These are phyloP conservation scores for Myodes glareolus DNA, from an alignment of 2,113 vertebrate species.

Conservation along the genomic window DNA sequence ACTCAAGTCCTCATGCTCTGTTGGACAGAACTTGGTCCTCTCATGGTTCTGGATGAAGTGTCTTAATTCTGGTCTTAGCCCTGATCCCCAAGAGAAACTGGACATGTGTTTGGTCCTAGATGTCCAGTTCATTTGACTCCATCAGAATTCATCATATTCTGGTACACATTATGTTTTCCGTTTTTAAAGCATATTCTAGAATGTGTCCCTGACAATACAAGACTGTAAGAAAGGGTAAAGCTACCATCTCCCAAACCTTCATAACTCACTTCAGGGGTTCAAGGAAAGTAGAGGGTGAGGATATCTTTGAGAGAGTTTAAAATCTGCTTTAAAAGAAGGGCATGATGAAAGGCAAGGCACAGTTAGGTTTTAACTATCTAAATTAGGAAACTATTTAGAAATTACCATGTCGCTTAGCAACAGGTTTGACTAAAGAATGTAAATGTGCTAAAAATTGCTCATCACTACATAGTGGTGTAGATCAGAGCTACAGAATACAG, in stretches of 20 bases:
- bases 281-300: background rate
- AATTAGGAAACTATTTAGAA: conserved; percentile 75
- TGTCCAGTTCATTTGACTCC: background rate
- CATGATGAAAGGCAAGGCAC: conserved; percentile 43
- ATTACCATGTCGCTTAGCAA: conserved; percentile 73
- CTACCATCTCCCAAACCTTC: background rate
- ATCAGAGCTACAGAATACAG: conserved; percentile 44
- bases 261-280: background rate
- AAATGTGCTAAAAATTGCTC: conserved; percentile 75
- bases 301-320: background rate
- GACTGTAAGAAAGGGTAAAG: background rate
- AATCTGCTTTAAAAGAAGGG: conserved; percentile 11
- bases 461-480: conserved; percentile 54
- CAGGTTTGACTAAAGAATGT: conserved; percentile 60
- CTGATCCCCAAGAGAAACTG: background rate
- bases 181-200: background rate
- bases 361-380: conserved; percentile 63
- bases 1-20: background rate
- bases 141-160: background rate
- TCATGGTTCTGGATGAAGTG: conserved; percentile 24
- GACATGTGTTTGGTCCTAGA: conserved; percentile 2
- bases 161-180: background rate
- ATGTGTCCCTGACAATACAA: background rate
- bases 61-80: conserved; percentile 10
- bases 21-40: background rate